A percentile compares a stretch with the other conserved stretches of the same genome.
Conservation (phyloP, 2,113 vertebrate genomes). For the Coreoperca whiteheadi region DNA sequence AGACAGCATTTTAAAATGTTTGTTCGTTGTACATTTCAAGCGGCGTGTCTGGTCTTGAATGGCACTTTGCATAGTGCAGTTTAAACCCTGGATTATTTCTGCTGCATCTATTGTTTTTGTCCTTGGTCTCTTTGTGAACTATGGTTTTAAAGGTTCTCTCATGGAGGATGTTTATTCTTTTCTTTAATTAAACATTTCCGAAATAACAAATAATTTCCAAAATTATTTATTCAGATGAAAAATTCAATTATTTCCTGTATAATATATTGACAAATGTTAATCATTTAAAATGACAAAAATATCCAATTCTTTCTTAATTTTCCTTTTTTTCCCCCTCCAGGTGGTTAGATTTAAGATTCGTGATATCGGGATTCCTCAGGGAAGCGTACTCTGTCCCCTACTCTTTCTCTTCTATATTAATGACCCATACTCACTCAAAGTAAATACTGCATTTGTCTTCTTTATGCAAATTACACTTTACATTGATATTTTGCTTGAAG, state of each 20-base stretch:
- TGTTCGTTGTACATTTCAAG: background rate
- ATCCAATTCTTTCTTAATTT: background rate
- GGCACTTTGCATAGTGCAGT: background rate
- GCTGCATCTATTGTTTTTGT: background rate
- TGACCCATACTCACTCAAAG: background rate
- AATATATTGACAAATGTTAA: background rate
- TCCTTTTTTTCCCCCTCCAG: background rate
- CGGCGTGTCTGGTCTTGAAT: background rate
- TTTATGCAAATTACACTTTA: background rate
- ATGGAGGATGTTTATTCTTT: background rate
- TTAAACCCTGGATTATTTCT: background rate
- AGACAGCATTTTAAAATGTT: background rate
- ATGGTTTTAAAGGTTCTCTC: background rate
- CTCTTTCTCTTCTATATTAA: background rate
- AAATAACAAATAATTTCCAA: background rate
- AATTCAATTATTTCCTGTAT: background rate
- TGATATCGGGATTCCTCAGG: background rate
- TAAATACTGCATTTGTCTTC: background rate
- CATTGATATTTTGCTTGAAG: background rate
- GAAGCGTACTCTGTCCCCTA: background rate
- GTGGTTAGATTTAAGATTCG: background rate
- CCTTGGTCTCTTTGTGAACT: background rate
- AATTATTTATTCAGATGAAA: background rate
- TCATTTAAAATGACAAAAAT: background rate
- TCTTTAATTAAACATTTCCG: background rate